Conservation (phyloP, 2,113 vertebrate species). For the Willisornis vidua region DNA sequence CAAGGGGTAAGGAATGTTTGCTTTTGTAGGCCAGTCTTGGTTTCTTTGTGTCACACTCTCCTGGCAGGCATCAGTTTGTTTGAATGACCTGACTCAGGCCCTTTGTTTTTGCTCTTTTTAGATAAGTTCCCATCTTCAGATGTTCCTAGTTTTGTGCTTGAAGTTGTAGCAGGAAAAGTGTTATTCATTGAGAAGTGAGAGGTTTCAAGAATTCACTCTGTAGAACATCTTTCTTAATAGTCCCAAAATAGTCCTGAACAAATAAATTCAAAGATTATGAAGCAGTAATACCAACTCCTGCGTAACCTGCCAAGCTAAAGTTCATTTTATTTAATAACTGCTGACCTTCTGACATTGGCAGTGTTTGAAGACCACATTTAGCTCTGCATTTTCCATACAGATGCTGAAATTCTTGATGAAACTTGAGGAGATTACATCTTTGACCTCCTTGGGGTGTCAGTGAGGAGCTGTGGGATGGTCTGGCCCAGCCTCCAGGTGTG, state of each 20-base stretch:
- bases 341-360: not conserved
- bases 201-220: not conserved
- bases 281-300: not conserved
- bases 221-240: not conserved
- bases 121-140: not conserved
- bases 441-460: not conserved
- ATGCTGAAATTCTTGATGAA: not conserved
- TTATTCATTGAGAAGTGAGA: not conserved
- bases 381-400: not conserved
- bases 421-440: not conserved
- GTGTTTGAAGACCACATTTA: not conserved
- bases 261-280: not conserved
- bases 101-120: not conserved
- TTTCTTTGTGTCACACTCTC: not conserved
- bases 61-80: not conserved
- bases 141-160: not conserved
- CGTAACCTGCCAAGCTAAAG: not conserved
- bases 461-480: not conserved
- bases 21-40: not conserved
- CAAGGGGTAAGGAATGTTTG: conserved; percentile 36
- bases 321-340: not conserved
- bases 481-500: not conserved
- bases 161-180: not conserved
- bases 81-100: not conserved
- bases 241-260: not conserved